Base-by-base conservation (phyloP, 2,113 vertebrate genomes). In the Dendrocopos noguchii region DNA sequence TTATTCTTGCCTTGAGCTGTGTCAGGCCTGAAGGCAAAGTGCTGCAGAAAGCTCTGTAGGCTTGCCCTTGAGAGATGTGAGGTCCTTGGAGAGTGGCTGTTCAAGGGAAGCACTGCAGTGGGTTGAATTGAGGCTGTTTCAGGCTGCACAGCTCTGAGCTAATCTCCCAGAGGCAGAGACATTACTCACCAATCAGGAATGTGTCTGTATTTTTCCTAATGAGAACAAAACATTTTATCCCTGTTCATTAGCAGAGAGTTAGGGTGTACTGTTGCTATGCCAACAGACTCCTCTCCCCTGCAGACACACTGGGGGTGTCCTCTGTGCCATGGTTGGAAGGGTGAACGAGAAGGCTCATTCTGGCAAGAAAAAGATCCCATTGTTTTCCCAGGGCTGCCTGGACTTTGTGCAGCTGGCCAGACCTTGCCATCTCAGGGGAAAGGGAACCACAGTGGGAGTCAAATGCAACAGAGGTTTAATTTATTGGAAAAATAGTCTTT, bases 181-280 rank as follows among this genome's bases (percentile, higher is more conserved):
- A 95, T 97, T 97, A 97, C 93, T 97, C 97, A 97, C 92, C 91
- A 95, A 96, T 97, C 93, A 97, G 96, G 97, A 97, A 97, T 97
- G 97, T 95, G 92, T 95, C 92, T 96, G 95, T 96, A 95, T 97
- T 97, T 97, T 96, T 96, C 93, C 95, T 97, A 97, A 97, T 96
- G 97, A 97, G 96, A 97, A 95, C 96, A 97, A 97, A 97, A 97
- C 95, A 96, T 96, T 95, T 96, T 96, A 96, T 97, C 93, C 96
- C 84, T 88, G 95, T 95, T 97, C 91, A 95, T 97, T 96, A 96
- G 93, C 92, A 74, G 93, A 93, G 92, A 93, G 95, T 96, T 95
- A 90, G 95, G 94, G 81, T 92, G 85, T 91, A 88, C 89, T 91
- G 97, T 96, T 97, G 96, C 93, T 86, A 95, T 97, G 96, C 94